Base-by-base conservation (phyloP, 2,888 invertebrate species). In the Stenolophus ochropezus region DNA sequence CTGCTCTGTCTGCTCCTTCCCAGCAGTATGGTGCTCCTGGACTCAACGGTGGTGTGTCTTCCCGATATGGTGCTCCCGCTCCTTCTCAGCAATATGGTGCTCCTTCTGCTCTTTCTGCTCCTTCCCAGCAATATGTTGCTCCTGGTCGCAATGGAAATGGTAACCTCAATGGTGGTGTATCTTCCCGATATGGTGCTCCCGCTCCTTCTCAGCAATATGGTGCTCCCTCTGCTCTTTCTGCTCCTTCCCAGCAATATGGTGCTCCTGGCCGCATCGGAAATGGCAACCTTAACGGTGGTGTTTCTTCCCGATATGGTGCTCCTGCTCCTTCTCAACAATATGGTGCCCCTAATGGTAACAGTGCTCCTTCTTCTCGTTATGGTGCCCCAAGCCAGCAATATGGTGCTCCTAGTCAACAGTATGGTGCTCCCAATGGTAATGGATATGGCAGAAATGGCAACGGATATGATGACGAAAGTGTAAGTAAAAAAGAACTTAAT, bases 221-320 rank as follows among this genome's bases (percentile, higher is more conserved):
- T n/a, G n/a, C n/a, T n/a, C n/a, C n/a, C n/a, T n/a, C n/a, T n/a
- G n/a, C n/a, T n/a, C n/a, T n/a, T n/a, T n/a, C n/a, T n/a, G n/a
- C n/a, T n/a, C n/a, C n/a, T n/a, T 79, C 78, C 71, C 84, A 85
- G 51, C 85, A 85, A 81, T 83, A 84, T 47, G 85, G 85, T 18
- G 82, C 82, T 2, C 84, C 84, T n/a, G n/a, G n/a, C n/a, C n/a
- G n/a, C n/a, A n/a, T n/a, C n/a, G n/a, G n/a, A n/a, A n/a, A n/a
- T n/a, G n/a, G n/a, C n/a, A n/a, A n/a, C n/a, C n/a, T n/a, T 47
- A 56, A 77, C 18, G 74, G 74, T 25, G 78, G 73, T 5, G 20
- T 53, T 27, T 6, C 47, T 23, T 20, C 61, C 21, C 47, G 21
- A 0, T 77, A 77, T 47, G 77, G 75, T 11, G 75, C 75, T 23